Base-by-base conservation (phyloP, 2,113 vertebrate species). In the Carassius auratus region DNA sequence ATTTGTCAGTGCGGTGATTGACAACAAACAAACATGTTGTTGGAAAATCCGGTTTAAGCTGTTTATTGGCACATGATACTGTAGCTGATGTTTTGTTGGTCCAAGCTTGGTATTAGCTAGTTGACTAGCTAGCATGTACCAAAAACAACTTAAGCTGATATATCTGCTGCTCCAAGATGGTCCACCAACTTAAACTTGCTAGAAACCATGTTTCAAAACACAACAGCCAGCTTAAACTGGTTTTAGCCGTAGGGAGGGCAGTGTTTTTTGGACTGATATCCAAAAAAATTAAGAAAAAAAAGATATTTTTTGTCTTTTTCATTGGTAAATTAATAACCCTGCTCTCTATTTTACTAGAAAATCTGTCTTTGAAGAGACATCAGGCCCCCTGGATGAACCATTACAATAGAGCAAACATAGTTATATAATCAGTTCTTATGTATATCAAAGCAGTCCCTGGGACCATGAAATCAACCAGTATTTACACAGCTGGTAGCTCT, bases 351-450 rank as follows among this genome's bases (percentile, higher is more conserved):
- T 84, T 55, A 78, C 62, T 36, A 33, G 50, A 26, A 73, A 69
- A 50, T 52, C 42, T 48, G 26, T 33, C 19, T 73, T 71, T 64
- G 66, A 38, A 45, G n/a, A 48, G 52, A 23, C 26, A 81, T 33
- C 23, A 48, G 30, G 52, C 36, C 78, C 48, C 10, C 5, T 5
- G 36, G 83, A 62, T 75, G 21, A 75, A 75, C 76, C 50, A 76
- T 61, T 73, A 61, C 23, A 71, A 81, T 61, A 83, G 48, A 85
- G 50, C 55, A 77, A 76, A 77, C 45, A 85, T 45, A 8, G 6
- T 69, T 78, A 48, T 84, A 52, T 86, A 89, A 92, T 89, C 85
- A 48, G 84, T 90, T 89, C 76, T 89, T 87, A 86, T 82, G 36
- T 89, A 86, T 88, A 69, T 91, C 74, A 86, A 89, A 87, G 86